Percentiles rank a stretch among this genome's conserved stretches.
These are phyloP conservation scores for Allacma fusca DNA, from an alignment of 2,888 invertebrate species.

Conservation along the genomic window DNA sequence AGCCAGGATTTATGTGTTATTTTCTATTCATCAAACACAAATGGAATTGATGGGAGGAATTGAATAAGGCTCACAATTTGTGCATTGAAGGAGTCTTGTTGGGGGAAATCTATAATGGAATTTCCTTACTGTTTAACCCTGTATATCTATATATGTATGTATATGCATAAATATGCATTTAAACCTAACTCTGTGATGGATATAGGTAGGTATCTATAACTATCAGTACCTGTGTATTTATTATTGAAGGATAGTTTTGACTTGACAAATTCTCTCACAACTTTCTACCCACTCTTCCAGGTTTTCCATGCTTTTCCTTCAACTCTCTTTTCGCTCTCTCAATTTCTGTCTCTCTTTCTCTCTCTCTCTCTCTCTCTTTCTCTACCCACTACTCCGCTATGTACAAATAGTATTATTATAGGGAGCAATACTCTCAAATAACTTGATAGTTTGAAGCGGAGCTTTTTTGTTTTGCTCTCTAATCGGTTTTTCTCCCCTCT, in stretches of 20 bases:
- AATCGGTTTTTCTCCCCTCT: conserved; percentile 4
- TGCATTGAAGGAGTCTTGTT: not conserved
- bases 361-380: too few relatives aligned
- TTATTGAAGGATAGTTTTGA: conserved; percentile 1
- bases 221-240: not conserved
- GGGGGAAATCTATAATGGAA: not conserved
- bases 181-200: too few relatives aligned
- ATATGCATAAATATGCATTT: too few relatives aligned
- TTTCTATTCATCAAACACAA: not conserved
- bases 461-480: not conserved
- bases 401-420: too few relatives aligned
- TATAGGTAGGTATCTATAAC: too few relatives aligned
- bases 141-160: not conserved
- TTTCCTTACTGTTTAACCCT: not conserved
- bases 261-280: conserved; percentile 16
- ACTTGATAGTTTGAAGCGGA: not conserved
- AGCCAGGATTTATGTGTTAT: not conserved
- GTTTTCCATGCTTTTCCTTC: too few relatives aligned
- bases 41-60: not conserved
- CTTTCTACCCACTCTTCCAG: not conserved
- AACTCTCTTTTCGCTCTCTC: too few relatives aligned
- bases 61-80: not conserved
- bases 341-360: too few relatives aligned
- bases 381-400: too few relatives aligned
- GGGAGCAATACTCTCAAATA: too few relatives aligned